Evolutionary conservation across 2,797 vertebrate species (phyloP).

Genomic region (Eremophila alpestris): DNA sequence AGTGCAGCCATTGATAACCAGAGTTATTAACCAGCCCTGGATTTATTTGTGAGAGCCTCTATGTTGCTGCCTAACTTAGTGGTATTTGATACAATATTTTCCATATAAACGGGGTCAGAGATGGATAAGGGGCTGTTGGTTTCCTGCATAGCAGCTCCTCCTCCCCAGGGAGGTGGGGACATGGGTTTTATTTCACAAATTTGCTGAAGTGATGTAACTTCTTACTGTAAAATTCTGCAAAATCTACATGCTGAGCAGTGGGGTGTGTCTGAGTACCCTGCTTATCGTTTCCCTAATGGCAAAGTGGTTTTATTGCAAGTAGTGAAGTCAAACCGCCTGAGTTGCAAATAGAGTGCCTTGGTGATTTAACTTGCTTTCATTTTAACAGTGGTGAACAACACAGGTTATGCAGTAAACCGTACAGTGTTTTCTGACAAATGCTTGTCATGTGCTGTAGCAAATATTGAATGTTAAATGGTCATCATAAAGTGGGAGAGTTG

Average conservation of each 20-base stretch:
- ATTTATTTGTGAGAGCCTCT: neutral
- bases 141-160: neutral
- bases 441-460: neutral
- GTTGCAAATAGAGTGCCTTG: neutral
- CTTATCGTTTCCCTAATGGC: neutral
- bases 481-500: neutral
- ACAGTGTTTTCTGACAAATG: slow-evolving; percentile 10
- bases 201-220: neutral
- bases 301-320: neutral
- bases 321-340: neutral
- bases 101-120: neutral
- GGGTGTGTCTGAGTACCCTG: neutral
- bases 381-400: neutral
- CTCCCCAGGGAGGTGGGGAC: neutral
- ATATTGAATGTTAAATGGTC: neutral
- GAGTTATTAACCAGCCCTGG: neutral
- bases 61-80: neutral
- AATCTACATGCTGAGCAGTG: neutral
- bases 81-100: neutral
- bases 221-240: neutral
- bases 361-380: neutral
- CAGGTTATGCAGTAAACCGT: neutral
- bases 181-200: neutral
- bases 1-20: neutral
- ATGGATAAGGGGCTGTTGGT: neutral